Conservation (phyloP, 2,888 invertebrate genomes). For the Ptycholaimellus sp. region DNA sequence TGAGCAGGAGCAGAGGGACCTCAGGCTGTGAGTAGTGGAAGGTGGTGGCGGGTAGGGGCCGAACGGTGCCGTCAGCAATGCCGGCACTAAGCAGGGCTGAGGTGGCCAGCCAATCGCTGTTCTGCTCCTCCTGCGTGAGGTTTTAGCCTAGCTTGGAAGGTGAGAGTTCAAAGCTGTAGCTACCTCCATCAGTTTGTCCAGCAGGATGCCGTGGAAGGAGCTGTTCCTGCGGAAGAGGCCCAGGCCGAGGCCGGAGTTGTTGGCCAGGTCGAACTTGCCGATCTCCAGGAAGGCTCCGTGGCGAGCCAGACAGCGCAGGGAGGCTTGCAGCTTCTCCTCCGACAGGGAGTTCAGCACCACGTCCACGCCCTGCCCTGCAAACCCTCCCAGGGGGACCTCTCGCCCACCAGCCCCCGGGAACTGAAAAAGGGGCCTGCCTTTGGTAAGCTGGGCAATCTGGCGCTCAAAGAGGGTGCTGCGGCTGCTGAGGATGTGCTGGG, state of each 20-base stretch:
- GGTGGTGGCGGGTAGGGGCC: constrained; percentile 62
- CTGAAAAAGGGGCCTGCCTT: too few relatives aligned
- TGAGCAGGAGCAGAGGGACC: too few relatives aligned
- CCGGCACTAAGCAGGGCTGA: constrained; percentile 56
- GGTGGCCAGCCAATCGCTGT: constrained; percentile 51
- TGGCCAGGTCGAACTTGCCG: constrained; percentile 83
- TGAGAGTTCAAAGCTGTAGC: too few relatives aligned
- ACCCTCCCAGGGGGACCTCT: constrained; percentile 41
- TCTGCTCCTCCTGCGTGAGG: too few relatives aligned
- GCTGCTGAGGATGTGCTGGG: constrained; percentile 57
- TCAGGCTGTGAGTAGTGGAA: too few relatives aligned
- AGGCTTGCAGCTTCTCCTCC: constrained; percentile 75
- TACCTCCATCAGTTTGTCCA: constrained; percentile 83
- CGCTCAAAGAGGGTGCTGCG: constrained; percentile 78
- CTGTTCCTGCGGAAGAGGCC: constrained; percentile 78
- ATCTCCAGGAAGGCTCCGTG: constrained; percentile 92
- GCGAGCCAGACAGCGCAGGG: constrained; percentile 63
- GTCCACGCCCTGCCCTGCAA: constrained; percentile 60
- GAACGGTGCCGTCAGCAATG: constrained; percentile 60
- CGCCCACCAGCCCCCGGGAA: too few relatives aligned
- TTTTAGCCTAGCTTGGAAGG: too few relatives aligned
- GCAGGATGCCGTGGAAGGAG: constrained; percentile 80
- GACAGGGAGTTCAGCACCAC: constrained; percentile 80
- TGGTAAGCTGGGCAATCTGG: constrained; percentile 42
- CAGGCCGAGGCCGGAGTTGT: constrained; percentile 75